These are phyloP conservation scores for Thunnus maccoyii DNA, from an alignment of 2,113 vertebrate genomes.

Conservation along the genomic window DNA sequence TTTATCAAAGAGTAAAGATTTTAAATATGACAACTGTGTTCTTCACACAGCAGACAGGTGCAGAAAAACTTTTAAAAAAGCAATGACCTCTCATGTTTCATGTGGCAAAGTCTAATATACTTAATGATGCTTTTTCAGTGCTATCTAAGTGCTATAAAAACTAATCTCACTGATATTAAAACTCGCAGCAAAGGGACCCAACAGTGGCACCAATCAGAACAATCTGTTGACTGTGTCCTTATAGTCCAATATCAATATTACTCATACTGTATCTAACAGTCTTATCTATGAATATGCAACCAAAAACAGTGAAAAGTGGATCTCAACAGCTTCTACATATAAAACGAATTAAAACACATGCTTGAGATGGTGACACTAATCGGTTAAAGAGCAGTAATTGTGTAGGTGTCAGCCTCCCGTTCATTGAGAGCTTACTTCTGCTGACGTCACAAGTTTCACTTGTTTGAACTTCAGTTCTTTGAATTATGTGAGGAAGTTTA, in stretches of 20 bases:
- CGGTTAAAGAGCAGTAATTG: background rate
- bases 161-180: background rate
- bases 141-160: background rate
- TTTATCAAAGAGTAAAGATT: background rate
- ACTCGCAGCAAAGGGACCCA: background rate
- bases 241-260: background rate
- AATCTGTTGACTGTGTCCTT: background rate
- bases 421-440: background rate
- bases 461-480: background rate
- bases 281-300: background rate
- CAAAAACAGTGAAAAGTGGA: background rate
- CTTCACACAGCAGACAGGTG: too few relatives aligned
- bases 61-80: too few relatives aligned
- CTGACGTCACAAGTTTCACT: background rate
- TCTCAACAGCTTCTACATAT: background rate
- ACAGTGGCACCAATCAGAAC: background rate
- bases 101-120: background rate
- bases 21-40: too few relatives aligned
- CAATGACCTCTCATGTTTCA: background rate
- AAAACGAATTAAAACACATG: constrained; percentile 3
- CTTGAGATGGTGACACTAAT: background rate
- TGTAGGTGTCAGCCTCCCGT: background rate
- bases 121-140: background rate
- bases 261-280: background rate
- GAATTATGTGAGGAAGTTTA: background rate